Percentiles rank a stretch among this genome's conserved stretches.
Evolutionary conservation across 2,888 invertebrate species (phyloP).

Genomic region (Trichogramma dendrolimi): DNA sequence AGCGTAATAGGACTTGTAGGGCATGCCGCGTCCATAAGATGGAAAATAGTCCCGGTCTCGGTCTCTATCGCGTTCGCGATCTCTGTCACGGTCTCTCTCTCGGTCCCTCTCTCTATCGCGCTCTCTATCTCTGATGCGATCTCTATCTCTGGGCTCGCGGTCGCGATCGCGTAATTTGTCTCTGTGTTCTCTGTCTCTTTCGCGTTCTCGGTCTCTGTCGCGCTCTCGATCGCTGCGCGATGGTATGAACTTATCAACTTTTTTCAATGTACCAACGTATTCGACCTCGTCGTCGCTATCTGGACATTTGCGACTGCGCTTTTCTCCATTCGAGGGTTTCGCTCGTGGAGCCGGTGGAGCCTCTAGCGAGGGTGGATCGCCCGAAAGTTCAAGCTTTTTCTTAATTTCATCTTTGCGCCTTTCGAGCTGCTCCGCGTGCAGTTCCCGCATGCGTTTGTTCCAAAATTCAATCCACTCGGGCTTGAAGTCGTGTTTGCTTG

Average conservation of each 20-base stretch:
- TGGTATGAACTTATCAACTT: slow-evolving; percentile 31
- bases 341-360: slow-evolving; percentile 2
- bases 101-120: slow-evolving; percentile 9
- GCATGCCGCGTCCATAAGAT: neutral
- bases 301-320: slow-evolving; percentile 4
- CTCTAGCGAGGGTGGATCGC: slow-evolving; percentile 48
- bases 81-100: slow-evolving; percentile 17
- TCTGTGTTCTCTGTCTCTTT: slow-evolving; percentile 16
- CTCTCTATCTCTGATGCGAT: slow-evolving; percentile 16
- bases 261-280: slow-evolving; percentile 45
- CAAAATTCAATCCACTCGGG: slow-evolving; percentile 86
- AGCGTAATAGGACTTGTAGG: neutral
- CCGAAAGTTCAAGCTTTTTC: slow-evolving; percentile 57
- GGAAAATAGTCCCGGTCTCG: slow-evolving; percentile 18
- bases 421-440: slow-evolving; percentile 68
- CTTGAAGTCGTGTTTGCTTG: slow-evolving; percentile 77
- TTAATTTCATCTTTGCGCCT: slow-evolving; percentile 66
- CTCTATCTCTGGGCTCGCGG: slow-evolving; percentile 13
- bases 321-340: no score
- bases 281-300: slow-evolving; percentile 51
- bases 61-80: slow-evolving; percentile 21
- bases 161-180: slow-evolving; percentile 18
- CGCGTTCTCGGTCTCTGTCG: slow-evolving; percentile 19
- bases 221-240: slow-evolving; percentile 15
- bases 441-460: slow-evolving; percentile 76